Evolutionary conservation across 2,888 invertebrate genomes (phyloP).

Genomic region (Yponomeuta evonymella): DNA sequence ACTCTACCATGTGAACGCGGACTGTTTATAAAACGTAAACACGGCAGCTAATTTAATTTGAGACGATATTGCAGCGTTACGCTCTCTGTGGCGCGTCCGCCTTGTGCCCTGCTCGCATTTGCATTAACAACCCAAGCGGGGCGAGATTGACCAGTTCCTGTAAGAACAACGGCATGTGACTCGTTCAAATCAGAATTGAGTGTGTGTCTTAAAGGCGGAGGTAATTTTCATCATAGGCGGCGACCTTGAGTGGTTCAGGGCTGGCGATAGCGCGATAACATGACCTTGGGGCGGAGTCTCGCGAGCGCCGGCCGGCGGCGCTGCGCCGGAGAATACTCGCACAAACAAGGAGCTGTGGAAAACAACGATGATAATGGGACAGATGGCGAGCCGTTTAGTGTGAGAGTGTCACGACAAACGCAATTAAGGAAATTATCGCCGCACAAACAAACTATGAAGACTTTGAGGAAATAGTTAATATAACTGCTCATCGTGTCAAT

Average conservation of each 20-base stretch:
- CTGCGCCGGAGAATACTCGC: constrained; percentile 62
- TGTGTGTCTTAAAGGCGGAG: constrained; percentile 1
- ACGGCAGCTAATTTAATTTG: constrained; percentile 64
- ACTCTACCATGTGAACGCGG: constrained; percentile 67
- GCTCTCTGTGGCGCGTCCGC: constrained; percentile 50
- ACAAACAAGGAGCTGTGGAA: constrained; percentile 56
- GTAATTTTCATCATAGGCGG: constrained; percentile 13
- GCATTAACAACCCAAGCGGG: constrained; percentile 61
- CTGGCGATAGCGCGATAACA: constrained; percentile 72
- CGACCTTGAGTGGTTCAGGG: constrained; percentile 62
- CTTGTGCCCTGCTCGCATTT: constrained; percentile 35
- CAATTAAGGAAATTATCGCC: constrained; percentile 22
- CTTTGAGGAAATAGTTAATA: constrained; percentile 22
- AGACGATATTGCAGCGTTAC: constrained; percentile 48
- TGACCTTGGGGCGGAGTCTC: constrained; percentile 67
- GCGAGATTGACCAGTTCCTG: constrained; percentile 70
- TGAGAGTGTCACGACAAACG: constrained; percentile 26
- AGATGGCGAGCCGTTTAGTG: constrained; percentile 25
- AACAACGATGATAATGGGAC: constrained; percentile 41
- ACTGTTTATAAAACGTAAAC: constrained; percentile 74
- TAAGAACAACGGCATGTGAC: constrained; percentile 36
- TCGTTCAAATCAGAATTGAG: constrained; percentile 9
- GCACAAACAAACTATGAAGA: constrained; percentile 19
- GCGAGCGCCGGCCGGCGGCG: constrained; percentile 66
- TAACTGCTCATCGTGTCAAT: background rate